Conservation (phyloP, 2,888 invertebrate genomes). For the Drosophila fungiperda region DNA sequence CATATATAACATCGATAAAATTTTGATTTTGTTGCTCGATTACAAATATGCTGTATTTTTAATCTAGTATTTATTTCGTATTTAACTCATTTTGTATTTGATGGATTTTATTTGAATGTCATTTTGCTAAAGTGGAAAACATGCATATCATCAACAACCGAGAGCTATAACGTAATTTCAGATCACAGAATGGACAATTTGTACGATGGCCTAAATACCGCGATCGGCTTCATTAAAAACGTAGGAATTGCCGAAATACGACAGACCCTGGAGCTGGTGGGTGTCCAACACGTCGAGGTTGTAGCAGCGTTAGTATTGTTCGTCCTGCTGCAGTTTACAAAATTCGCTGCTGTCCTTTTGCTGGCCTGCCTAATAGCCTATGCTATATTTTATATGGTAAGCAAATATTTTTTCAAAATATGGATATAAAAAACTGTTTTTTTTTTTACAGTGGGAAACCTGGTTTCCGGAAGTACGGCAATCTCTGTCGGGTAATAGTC, state of each 20-base stretch:
- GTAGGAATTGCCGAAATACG: constrained; percentile 54
- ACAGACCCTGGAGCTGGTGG: constrained; percentile 59
- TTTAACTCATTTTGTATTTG: constrained; percentile 16
- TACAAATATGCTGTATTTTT: not conserved
- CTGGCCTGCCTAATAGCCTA: constrained; percentile 57
- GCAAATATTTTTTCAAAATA: not conserved
- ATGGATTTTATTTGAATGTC: not conserved
- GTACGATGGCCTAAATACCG: constrained; percentile 9
- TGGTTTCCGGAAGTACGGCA: constrained; percentile 51
- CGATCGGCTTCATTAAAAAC: constrained; percentile 32
- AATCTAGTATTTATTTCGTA: constrained; percentile 24
- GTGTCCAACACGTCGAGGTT: constrained; percentile 54
- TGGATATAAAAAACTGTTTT: not conserved
- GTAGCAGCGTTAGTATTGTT: constrained; percentile 47
- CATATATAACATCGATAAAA: constrained; percentile 19
- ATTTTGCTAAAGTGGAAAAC: constrained; percentile 1
- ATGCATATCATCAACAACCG: constrained; percentile 28
- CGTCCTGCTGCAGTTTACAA: constrained; percentile 63
- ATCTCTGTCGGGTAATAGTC: not conserved
- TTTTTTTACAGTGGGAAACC: constrained; percentile 51
- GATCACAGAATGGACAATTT: constrained; percentile 46
- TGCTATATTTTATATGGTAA: constrained; percentile 67
- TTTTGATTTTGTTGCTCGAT: not conserved
- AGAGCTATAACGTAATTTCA: constrained; percentile 25
- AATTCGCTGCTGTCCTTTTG: constrained; percentile 56